A percentile compares a stretch with the other conserved stretches of the same genome.
These are phyloP conservation scores for Ictalurus punctatus DNA, from an alignment of 2,113 vertebrate species.

Conservation along the genomic window DNA sequence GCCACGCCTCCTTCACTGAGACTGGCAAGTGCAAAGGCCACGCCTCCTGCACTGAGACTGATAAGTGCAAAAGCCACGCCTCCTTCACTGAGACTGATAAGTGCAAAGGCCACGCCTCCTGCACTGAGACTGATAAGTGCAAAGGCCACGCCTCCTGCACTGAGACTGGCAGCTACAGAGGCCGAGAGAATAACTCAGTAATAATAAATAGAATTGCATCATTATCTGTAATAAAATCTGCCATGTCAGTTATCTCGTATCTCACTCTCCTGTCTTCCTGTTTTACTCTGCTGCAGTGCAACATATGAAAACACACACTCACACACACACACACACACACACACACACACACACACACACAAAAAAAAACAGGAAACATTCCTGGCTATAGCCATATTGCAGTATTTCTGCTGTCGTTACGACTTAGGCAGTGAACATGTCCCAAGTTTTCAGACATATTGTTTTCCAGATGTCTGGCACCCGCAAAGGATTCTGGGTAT, in stretches of 20 bases:
- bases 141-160: no score
- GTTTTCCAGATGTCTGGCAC: neutral
- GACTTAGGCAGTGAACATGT: neutral
- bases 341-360: constrained; percentile 11
- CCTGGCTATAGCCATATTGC: neutral
- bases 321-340: neutral
- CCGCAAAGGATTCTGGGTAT: neutral
- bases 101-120: no score
- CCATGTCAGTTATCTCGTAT: neutral
- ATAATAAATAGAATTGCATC: neutral
- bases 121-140: no score
- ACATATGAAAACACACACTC: neutral
- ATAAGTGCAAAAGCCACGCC: no score
- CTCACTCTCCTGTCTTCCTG: neutral
- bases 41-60: no score
- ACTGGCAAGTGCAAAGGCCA: no score
- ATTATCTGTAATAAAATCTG: constrained; percentile 19
- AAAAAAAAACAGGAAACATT: neutral
- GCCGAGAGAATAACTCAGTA: neutral
- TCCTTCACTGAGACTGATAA: no score
- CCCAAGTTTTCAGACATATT: neutral
- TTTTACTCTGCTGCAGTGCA: neutral
- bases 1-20: no score
- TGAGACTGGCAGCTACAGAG: neutral
- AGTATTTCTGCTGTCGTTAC: neutral